Percentiles rank a stretch among this genome's conserved stretches.
phyloP scores from a whole-genome alignment of 2,113 vertebrate species.

The Varanus salvator region DNA sequence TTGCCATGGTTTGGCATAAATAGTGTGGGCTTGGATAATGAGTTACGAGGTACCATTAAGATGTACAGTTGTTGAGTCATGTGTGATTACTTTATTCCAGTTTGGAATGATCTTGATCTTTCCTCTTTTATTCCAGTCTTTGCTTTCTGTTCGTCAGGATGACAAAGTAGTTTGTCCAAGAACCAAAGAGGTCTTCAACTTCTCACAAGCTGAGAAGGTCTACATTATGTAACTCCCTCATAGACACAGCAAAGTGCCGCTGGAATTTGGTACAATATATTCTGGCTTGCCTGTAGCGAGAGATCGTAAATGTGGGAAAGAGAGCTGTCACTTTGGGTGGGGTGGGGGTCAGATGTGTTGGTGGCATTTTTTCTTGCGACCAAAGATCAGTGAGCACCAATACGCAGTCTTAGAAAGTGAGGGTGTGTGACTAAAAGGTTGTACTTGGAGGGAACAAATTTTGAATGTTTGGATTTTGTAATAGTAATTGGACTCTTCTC shows the following conservation, averaged over 20 bases:
- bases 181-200: constrained; percentile 99
- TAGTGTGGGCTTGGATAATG: neutral
- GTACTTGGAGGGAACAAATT: constrained; percentile 69
- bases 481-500: constrained; percentile 73
- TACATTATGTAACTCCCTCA: constrained; percentile 94
- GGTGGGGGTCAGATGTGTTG: constrained; percentile 61
- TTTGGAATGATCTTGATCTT: neutral
- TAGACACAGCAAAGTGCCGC: constrained; percentile 62
- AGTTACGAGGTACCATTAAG: neutral
- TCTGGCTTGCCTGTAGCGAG: constrained; percentile 59
- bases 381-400: constrained; percentile 82
- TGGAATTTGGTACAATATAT: constrained; percentile 66
- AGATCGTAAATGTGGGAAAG: constrained; percentile 72
- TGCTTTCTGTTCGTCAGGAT: constrained; percentile 98
- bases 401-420: constrained; percentile 66
- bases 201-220: constrained; percentile 99
- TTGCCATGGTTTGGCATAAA: neutral
- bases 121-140: constrained; percentile 82
- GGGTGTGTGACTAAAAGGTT: constrained; percentile 68
- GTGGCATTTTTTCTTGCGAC: constrained; percentile 80
- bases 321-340: constrained; percentile 59
- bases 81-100: neutral
- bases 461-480: constrained; percentile 80
- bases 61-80: neutral
- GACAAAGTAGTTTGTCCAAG: constrained; percentile 98